Base-by-base conservation (phyloP, 2,113 vertebrate genomes). In the Hucho hucho region DNA sequence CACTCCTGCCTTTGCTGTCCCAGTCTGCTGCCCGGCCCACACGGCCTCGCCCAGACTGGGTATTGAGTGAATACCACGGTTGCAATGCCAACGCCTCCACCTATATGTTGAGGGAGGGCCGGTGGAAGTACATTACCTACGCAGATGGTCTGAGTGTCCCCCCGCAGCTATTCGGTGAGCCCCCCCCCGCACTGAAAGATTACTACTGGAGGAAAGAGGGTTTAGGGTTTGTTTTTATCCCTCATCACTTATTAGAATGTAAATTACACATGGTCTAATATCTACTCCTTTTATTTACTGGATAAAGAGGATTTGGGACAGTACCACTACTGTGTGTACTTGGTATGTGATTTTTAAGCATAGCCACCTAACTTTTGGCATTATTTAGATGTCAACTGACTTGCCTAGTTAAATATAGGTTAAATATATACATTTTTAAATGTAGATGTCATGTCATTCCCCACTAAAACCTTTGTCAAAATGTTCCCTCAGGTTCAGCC, bases 41-140 rank as follows among this genome's bases (percentile, higher is more conserved):
- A 53, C 46, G 32, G 9, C 25, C 76, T 37, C 94, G 72, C 26
- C 92, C 95, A 7, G 83, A 88, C 0, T 98, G 97, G 97, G 90
- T 95, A 53, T 75, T 99, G 76, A 99, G 98, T 73, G 95, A 99
- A 87, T 99, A 96, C 86, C 98, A 99, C 0, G 97, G 98, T 0
- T 98, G 95, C 82, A 94, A 99, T 29, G 96, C 90, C 29, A 99
- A 99, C 68, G 92, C 96, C 22, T 99, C 98, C 24, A 93, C 92
- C 3, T 99, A 98, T 84, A 98, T 99, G 98, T 93, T 99, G 46
- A 93, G 95, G 83, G 92, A 77, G 4, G 90, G 89, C 61, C 87
- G 37, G 0, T 99, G 97, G 98, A 99, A 99, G 78, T 98, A 97
- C 4, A 93, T 99, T 9, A 26, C 96, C 0, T 99, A 97, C 53